Conservation (phyloP, 2,113 vertebrate genomes). For the Choloepus hoffmanni region DNA sequence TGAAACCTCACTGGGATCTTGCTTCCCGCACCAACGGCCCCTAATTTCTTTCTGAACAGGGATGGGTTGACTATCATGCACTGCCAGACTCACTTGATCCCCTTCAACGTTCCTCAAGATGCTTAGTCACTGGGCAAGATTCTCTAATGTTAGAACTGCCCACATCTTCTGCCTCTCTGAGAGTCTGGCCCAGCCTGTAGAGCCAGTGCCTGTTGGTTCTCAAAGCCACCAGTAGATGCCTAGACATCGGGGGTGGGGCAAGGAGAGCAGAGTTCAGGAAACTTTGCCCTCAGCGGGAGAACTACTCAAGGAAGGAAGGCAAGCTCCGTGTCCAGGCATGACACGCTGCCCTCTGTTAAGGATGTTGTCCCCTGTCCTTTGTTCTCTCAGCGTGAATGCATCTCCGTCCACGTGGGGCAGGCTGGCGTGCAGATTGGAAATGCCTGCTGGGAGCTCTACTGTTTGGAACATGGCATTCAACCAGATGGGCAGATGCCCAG, state of each 20-base stretch:
- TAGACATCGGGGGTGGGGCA: slow-evolving; percentile 1
- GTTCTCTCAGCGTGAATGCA: slow-evolving; percentile 68
- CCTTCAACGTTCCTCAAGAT: not conserved
- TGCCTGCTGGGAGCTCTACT: slow-evolving; percentile 80
- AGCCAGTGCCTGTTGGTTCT: not conserved
- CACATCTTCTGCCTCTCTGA: slow-evolving; percentile 42
- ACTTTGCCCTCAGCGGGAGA: not conserved
- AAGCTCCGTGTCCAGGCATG: not conserved
- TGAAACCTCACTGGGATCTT: not conserved
- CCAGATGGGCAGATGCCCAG: slow-evolving; percentile 75
- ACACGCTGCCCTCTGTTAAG: not conserved
- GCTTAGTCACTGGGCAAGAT: slow-evolving; percentile 59
- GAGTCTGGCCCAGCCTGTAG: not conserved
- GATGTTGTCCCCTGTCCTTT: slow-evolving; percentile 29
- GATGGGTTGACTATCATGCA: not conserved
- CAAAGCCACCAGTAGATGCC: not conserved
- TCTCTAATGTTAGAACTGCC: slow-evolving; percentile 35
- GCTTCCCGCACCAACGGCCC: not conserved
- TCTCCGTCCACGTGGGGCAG: slow-evolving; percentile 78
- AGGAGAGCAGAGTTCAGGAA: not conserved
- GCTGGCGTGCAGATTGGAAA: slow-evolving; percentile 74
- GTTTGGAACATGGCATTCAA: slow-evolving; percentile 79
- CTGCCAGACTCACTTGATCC: not conserved
- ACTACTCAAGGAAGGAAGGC: not conserved
- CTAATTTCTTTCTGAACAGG: not conserved